Base-by-base conservation (phyloP, 2,797 vertebrate genomes). In the Myripristis jacobus region DNA sequence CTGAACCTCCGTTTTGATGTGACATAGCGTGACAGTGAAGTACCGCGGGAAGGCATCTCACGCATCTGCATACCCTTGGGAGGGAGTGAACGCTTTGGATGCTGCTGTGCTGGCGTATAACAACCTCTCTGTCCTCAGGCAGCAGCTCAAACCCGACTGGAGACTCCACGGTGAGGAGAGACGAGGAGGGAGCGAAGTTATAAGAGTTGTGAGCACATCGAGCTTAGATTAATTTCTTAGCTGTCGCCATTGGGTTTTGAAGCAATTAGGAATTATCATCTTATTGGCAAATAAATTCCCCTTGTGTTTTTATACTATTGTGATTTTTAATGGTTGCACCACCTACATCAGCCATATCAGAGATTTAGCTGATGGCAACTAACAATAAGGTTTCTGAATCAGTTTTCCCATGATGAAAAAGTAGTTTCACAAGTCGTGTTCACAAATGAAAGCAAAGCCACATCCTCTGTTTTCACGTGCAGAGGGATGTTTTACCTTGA, bases 81-180 rank as follows among this genome's bases (percentile, higher is more conserved):
- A 96, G 91, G 96, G 96, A 75, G 80, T 97, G 62, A 98, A 97
- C 57, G 95, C 96, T 41, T 90, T 98, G 90, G 96, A 97, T 84
- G 96, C 97, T 59, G 97, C 96, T 22, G 95, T 98, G 73, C 92
- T 97, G 64, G 96, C 96, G 29, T 97, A 97, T 82, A 97, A 92
- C 94, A 97, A 95, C 88, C 75, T 97, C 77, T 96, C 96, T 81
- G 90, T 91, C 43, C 94, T 98, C 82, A 93, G 97, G 75, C 96
- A 97, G 88, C 96, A 97, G 84, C 94, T 97, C 92, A 96, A 92
- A 88, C 95, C 96, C 27, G 90, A 94, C 62, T 97, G 96, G 96
- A 95, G 94, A 93, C 89, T 94, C 88, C 96, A 97, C 59, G 96
- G 96, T 93, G 79, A 90, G 66, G 56, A 41, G 13, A 15, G 25